Base-by-base conservation (phyloP, 2,888 invertebrate species). In the Bellardia pandia region DNA sequence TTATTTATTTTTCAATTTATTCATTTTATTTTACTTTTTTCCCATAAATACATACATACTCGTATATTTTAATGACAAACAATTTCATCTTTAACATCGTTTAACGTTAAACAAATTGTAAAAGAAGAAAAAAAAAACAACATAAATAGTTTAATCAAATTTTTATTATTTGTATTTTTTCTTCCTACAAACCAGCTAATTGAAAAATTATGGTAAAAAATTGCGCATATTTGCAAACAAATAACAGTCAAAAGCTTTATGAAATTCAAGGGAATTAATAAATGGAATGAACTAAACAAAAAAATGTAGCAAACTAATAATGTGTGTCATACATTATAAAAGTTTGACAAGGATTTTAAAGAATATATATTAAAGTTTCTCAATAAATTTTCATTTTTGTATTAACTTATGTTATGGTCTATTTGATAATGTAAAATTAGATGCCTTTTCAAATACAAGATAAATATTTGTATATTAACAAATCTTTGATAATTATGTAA, bases 11-110 rank as follows among this genome's bases (percentile, higher is more conserved):
- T 23, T 56, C 23, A 6, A 51, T 51, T 37, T 5, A 37, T 37
- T 37, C 33, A 33, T 4, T 33, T 33, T 33, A 33, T 33, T 2
- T 30, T 13, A 2, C 2, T 58, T 30, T 58, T 30, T 56, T 56
- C 6, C 23, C 11, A 45, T 56, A n/a, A n/a, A n/a, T n/a, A n/a
- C 4, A n/a, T n/a, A n/a, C n/a, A n/a, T 51, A 6, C n/a, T 3
- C 14, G 23, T 56, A 56, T 9, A 56, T 56, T 16, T 16, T 9
- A 30, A 58, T 30, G 58, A 23, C 30, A 58, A 58, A 58, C 58
- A 58, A 58, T 58, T 58, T 58, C 30, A 58, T 58, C 58, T 58
- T 58, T 58, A 30, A 58, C 58, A 58, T 58, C 58, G 58, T 58
- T 58, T 58, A 58, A 58, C 58, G 58, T 58, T 58, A 58, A 58